Evolutionary conservation across 2,113 vertebrate species (phyloP).

Genomic region (Cinclus mexicanus): DNA sequence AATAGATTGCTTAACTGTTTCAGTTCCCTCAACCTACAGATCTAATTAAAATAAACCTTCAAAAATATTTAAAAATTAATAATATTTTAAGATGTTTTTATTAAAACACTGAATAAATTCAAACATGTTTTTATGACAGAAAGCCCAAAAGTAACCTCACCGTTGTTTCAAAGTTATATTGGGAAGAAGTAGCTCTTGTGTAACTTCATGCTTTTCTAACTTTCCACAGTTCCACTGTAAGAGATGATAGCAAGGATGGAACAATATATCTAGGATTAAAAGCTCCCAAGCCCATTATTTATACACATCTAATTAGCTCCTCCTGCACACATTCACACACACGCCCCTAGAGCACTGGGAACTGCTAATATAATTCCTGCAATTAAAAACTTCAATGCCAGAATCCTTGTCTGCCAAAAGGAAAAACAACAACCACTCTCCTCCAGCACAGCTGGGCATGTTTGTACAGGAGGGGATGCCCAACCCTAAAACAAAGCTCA

Average conservation of each 20-base stretch:
- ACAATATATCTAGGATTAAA: not conserved
- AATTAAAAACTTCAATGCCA: not conserved
- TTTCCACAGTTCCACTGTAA: not conserved
- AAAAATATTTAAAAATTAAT: not conserved
- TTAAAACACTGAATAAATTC: not conserved
- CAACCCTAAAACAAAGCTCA: not conserved
- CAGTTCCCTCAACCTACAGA: not conserved
- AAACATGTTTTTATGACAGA: not conserved
- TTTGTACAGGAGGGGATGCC: not conserved
- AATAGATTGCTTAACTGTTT: not conserved
- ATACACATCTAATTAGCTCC: not conserved
- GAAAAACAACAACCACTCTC: not conserved
- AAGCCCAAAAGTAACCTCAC: not conserved
- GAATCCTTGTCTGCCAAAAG: conserved; percentile 2
- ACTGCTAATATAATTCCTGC: not conserved
- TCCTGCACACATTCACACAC: not conserved
- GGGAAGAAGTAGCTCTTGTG: not conserved
- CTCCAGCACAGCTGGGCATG: not conserved
- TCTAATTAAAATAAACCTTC: not conserved
- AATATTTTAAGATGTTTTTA: not conserved
- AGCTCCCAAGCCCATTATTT: not conserved
- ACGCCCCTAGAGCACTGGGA: not conserved
- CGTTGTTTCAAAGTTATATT: not conserved
- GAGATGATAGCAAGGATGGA: not conserved
- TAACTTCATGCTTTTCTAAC: not conserved